phyloP scores from a whole-genome alignment of 2,113 vertebrate species.

The Psettodes erumei region DNA sequence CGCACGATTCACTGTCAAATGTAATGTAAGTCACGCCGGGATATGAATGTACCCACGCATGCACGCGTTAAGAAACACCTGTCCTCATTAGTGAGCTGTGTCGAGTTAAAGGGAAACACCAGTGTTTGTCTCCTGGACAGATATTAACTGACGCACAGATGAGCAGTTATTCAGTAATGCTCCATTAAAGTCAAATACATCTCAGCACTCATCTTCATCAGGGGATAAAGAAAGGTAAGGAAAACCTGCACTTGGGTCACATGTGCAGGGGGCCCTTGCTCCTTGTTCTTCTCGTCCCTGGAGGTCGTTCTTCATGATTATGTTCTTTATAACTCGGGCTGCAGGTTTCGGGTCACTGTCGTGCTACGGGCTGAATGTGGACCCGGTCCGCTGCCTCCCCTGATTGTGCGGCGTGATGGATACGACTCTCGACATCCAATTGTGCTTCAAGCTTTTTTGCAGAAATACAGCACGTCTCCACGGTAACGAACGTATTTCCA shows the following conservation, averaged over 20 bases:
- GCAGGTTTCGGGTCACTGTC: neutral
- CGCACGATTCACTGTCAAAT: constrained; percentile 8
- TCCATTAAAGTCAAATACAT: neutral
- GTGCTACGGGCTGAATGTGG: neutral
- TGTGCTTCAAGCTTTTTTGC: neutral
- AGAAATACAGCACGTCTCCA: neutral
- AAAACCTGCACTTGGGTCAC: neutral
- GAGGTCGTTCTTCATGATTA: neutral
- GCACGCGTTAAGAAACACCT: neutral
- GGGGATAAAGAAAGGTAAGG: neutral
- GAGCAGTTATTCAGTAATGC: neutral
- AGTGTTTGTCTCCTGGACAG: neutral
- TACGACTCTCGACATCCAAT: neutral
- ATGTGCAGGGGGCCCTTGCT: neutral
- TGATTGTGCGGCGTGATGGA: neutral
- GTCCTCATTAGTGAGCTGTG: neutral
- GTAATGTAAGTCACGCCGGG: neutral
- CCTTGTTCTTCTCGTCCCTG: neutral
- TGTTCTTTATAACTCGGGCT: too few relatives aligned
- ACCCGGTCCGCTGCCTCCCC: neutral
- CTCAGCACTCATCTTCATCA: neutral
- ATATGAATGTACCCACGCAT: neutral
- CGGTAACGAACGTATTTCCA: neutral
- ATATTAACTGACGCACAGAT: neutral
- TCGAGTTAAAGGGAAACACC: neutral